phyloP scores from a whole-genome alignment of 2,797 vertebrate genomes.

The Mallotus villosus region DNA sequence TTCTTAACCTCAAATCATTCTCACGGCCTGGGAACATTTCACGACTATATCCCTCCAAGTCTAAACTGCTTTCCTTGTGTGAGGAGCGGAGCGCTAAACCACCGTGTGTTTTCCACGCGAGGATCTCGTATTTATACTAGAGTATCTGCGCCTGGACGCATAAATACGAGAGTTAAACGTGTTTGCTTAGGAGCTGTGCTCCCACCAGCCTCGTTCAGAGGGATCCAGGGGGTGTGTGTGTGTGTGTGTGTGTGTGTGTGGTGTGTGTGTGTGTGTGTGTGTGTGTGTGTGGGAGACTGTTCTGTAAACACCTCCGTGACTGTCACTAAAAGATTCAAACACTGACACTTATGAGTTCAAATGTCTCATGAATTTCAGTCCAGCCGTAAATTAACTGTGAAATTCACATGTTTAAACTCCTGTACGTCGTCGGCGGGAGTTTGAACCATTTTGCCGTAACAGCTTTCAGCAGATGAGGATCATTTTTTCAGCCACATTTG shows the following conservation, averaged over 20 bases:
- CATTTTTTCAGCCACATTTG: slow-evolving; percentile 71
- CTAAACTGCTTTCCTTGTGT: slow-evolving; percentile 67
- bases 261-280: no score
- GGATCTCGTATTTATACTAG: slow-evolving; percentile 40
- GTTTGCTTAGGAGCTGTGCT: slow-evolving; percentile 44
- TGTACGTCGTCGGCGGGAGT: slow-evolving; percentile 70
- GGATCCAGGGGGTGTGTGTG: slow-evolving; percentile 18
- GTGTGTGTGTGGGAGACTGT: slow-evolving; percentile 11
- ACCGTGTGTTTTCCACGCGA: slow-evolving; percentile 51
- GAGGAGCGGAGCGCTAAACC: slow-evolving; percentile 39
- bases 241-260: no score
- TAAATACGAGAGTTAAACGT: slow-evolving; percentile 37
- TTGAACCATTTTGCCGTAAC: slow-evolving; percentile 72
- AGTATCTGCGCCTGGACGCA: slow-evolving; percentile 33
- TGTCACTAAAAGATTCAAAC: slow-evolving; percentile 46
- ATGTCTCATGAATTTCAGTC: slow-evolving; percentile 73
- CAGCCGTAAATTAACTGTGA: slow-evolving; percentile 73
- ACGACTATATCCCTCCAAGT: slow-evolving; percentile 44
- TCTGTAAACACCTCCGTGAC: slow-evolving; percentile 43
- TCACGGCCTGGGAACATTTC: slow-evolving; percentile 69
- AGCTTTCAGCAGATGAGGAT: slow-evolving; percentile 75
- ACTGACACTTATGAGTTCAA: slow-evolving; percentile 52
- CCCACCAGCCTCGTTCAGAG: slow-evolving; percentile 18
- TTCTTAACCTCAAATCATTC: slow-evolving; percentile 71
- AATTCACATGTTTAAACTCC: slow-evolving; percentile 74